Evolutionary conservation across 2,888 invertebrate genomes (phyloP).

Genomic region (Cecidostiba fungosa): DNA sequence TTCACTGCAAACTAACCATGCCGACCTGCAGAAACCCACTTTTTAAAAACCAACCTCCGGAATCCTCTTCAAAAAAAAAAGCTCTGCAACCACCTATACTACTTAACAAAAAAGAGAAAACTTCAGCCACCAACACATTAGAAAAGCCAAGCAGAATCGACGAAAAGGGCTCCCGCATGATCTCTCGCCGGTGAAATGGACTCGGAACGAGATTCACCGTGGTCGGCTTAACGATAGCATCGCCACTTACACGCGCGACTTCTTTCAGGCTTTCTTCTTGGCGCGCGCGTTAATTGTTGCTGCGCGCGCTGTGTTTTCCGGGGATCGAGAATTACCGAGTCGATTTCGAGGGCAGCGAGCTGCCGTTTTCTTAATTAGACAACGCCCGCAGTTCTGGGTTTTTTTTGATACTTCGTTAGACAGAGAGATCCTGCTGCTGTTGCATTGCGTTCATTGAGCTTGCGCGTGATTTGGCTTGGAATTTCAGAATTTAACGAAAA

Average conservation of each 20-base stretch:
- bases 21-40: background rate
- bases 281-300: slow-evolving; percentile 56
- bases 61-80: slow-evolving; percentile 31
- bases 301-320: background rate
- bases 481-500: slow-evolving; percentile 11
- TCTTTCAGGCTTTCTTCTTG: slow-evolving; percentile 4
- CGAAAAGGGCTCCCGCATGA: slow-evolving; percentile 56
- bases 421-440: background rate
- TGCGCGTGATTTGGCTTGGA: background rate
- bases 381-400: background rate
- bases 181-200: slow-evolving; percentile 22
- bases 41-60: slow-evolving; percentile 16
- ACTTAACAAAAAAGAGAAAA: background rate
- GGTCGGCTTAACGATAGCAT: slow-evolving; percentile 54
- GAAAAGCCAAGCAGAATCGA: slow-evolving; percentile 21
- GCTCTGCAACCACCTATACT: background rate
- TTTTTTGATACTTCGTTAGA: slow-evolving; percentile 12
- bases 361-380: slow-evolving; percentile 52
- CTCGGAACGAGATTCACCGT: slow-evolving; percentile 44
- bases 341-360: background rate
- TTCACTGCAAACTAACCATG: background rate
- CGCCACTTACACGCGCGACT: slow-evolving; percentile 57
- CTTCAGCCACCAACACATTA: background rate
- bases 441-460: slow-evolving; percentile 44
- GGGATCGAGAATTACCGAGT: background rate